A percentile compares a stretch with the other conserved stretches of the same genome.
phyloP scores from a whole-genome alignment of 2,113 vertebrate genomes.

The Charadrius vociferus region DNA sequence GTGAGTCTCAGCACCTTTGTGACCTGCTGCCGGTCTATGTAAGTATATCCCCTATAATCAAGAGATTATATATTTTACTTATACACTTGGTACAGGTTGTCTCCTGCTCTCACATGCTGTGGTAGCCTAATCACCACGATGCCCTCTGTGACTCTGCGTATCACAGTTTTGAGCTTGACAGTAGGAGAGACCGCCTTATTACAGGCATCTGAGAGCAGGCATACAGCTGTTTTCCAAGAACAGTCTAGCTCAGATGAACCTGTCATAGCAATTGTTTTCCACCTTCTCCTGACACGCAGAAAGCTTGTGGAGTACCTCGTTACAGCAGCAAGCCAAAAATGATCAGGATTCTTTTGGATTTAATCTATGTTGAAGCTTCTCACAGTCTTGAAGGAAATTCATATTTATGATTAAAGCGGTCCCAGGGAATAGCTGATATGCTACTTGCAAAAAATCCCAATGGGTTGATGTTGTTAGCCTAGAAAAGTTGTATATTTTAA shows the following conservation, averaged over 20 bases:
- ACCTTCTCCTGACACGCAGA: not conserved
- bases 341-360: not conserved
- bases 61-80: not conserved
- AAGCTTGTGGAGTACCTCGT: not conserved
- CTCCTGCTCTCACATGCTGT: not conserved
- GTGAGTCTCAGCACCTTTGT: not conserved
- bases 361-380: not conserved
- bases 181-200: not conserved
- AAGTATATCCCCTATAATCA: not conserved
- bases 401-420: not conserved
- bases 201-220: not conserved
- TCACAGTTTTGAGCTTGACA: not conserved
- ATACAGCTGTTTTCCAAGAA: not conserved
- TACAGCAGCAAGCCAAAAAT: not conserved
- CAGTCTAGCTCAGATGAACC: not conserved
- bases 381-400: not conserved
- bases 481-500: not conserved
- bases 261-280: not conserved
- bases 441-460: not conserved
- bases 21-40: not conserved
- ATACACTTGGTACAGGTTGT: not conserved
- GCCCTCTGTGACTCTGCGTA: not conserved
- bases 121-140: not conserved
- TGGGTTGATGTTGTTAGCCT: not conserved
- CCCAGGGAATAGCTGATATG: not conserved